Percentiles rank a stretch among this genome's conserved stretches.
Conservation (phyloP, 2,888 invertebrate species). For the Drosophila pseudotalamancana region DNA sequence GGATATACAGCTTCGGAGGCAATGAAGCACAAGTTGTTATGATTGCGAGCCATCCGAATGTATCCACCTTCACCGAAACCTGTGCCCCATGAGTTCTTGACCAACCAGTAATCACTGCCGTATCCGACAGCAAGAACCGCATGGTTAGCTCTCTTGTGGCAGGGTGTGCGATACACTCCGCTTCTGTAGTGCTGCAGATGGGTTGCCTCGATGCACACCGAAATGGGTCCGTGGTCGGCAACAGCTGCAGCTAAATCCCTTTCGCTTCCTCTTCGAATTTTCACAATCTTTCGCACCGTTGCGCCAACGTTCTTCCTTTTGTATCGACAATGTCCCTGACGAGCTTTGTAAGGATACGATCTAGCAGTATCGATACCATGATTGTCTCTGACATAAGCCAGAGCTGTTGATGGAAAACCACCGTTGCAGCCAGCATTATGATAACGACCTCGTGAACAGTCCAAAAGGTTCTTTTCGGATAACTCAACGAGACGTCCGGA, state of each 20-base stretch:
- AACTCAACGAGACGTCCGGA: conserved; percentile 90
- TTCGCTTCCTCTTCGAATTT: conserved; percentile 89
- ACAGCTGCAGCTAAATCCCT: conserved; percentile 89
- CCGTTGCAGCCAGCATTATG: conserved; percentile 96
- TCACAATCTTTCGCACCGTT: conserved; percentile 90
- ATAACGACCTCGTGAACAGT: conserved; percentile 90
- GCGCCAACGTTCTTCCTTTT: conserved; percentile 88
- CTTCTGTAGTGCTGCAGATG: conserved; percentile 92
- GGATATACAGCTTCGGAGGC: conserved; percentile 93
- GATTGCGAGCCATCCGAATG: conserved; percentile 93
- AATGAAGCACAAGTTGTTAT: conserved; percentile 93
- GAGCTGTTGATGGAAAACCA: conserved; percentile 89
- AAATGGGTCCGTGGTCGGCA: conserved; percentile 92
- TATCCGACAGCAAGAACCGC: conserved; percentile 85
- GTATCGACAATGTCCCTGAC: conserved; percentile 88
- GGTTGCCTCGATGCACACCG: conserved; percentile 94
- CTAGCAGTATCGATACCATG: conserved; percentile 94
- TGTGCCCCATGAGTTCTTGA: conserved; percentile 89
- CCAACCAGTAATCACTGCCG: conserved; percentile 87
- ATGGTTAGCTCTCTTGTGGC: conserved; percentile 89
- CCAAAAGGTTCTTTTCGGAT: conserved; percentile 95
- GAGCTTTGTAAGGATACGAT: conserved; percentile 92
- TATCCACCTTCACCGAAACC: conserved; percentile 93
- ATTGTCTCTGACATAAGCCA: conserved; percentile 92
- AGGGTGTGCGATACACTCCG: conserved; percentile 91